Evolutionary conservation across 2,888 invertebrate species (phyloP).

Genomic region (Xylota sylvarum): DNA sequence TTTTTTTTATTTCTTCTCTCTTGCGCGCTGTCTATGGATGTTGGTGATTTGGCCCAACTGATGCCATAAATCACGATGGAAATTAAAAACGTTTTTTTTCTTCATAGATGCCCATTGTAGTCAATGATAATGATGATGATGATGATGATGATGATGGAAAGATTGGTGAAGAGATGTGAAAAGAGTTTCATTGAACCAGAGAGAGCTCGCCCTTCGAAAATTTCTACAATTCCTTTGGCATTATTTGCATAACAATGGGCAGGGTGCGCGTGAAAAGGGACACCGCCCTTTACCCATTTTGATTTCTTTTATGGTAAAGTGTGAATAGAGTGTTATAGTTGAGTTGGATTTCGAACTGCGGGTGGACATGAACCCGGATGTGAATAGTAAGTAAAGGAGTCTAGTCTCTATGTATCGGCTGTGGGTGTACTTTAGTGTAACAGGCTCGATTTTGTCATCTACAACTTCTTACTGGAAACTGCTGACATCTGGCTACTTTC

Average conservation of each 20-base stretch:
- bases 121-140: slow-evolving; percentile 35
- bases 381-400: background rate
- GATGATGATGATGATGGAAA: slow-evolving; percentile 41
- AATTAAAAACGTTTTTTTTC: slow-evolving; percentile 47
- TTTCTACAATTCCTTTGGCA: slow-evolving; percentile 36
- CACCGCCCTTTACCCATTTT: slow-evolving; percentile 25
- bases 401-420: too few species aligned
- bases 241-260: slow-evolving; percentile 73
- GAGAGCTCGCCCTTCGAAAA: slow-evolving; percentile 37
- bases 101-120: slow-evolving; percentile 51
- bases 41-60: slow-evolving; percentile 42
- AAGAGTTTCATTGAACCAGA: slow-evolving; percentile 46
- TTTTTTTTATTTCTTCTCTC: background rate
- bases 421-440: too few species aligned
- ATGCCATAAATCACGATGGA: slow-evolving; percentile 68
- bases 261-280: slow-evolving; percentile 66
- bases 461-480: too few species aligned
- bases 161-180: slow-evolving; percentile 33
- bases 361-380: background rate
- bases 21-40: slow-evolving; percentile 11
- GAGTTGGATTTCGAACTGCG: background rate
- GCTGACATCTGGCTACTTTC: too few species aligned
- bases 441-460: too few species aligned
- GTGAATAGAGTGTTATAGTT: background rate
- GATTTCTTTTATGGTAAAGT: slow-evolving; percentile 6